phyloP scores from a whole-genome alignment of 2,888 invertebrate genomes.

The Aporophyla nigra region DNA sequence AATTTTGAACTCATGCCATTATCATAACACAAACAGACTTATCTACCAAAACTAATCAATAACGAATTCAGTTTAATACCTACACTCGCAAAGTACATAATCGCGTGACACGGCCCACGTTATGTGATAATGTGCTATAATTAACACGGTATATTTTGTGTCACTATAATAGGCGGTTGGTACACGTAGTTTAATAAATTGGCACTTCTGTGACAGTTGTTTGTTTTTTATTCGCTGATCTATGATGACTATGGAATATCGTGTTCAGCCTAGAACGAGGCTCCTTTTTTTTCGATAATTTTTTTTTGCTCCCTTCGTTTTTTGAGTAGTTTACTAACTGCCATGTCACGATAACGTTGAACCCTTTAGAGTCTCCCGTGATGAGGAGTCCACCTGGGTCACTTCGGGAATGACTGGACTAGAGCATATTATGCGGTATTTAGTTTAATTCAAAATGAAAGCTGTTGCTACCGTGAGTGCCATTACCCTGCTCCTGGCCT shows the following conservation, averaged over 20 bases:
- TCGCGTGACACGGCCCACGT: constrained; percentile 71
- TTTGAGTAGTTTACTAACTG: no score
- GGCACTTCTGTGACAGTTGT: constrained; percentile 43
- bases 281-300: no score
- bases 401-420: no score
- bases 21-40: neutral
- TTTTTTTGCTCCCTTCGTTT: no score
- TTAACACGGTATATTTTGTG: constrained; percentile 68
- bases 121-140: constrained; percentile 74
- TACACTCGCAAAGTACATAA: constrained; percentile 55
- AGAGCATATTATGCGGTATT: no score
- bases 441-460: no score
- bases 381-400: no score
- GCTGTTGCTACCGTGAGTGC: no score
- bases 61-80: constrained; percentile 34
- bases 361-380: no score
- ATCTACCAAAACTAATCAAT: constrained; percentile 13
- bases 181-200: constrained; percentile 51
- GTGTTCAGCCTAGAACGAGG: neutral
- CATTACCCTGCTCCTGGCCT: no score
- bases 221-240: constrained; percentile 51
- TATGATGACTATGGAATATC: constrained; percentile 38
- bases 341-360: no score
- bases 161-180: constrained; percentile 33
- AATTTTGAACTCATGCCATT: neutral